A percentile compares a stretch with the other conserved stretches of the same genome.
These are phyloP conservation scores for Drosophila leontia DNA, from an alignment of 1,140 invertebrate species.

Conservation along the genomic window DNA sequence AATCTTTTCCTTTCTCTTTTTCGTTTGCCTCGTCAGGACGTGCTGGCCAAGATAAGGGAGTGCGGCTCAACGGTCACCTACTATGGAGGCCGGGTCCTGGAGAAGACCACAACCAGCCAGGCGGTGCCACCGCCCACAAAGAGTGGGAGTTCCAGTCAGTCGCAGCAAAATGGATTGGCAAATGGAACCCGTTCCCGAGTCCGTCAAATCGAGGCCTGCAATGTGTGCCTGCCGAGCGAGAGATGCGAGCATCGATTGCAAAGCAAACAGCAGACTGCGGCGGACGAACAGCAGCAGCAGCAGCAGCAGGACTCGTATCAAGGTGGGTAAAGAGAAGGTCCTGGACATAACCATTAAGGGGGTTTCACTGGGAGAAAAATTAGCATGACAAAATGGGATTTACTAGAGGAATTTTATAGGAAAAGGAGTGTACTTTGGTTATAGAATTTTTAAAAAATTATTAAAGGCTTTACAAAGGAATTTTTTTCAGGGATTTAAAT, in stretches of 20 bases:
- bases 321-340: slow-evolving; percentile 37
- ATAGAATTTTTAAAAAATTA: not conserved
- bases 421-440: not conserved
- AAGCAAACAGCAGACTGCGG: slow-evolving; percentile 27
- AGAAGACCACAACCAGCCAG: slow-evolving; percentile 86
- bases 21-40: slow-evolving; percentile 86
- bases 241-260: slow-evolving; percentile 55
- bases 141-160: slow-evolving; percentile 18
- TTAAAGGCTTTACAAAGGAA: no score
- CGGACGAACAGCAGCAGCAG: slow-evolving; percentile 20
- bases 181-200: slow-evolving; percentile 62
- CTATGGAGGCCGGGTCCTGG: slow-evolving; percentile 92
- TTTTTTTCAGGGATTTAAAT: not conserved
- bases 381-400: not conserved
- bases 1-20: slow-evolving; percentile 15
- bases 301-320: slow-evolving; percentile 66
- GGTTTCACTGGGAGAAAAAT: not conserved
- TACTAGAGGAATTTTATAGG: not conserved
- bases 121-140: slow-evolving; percentile 20
- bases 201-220: slow-evolving; percentile 74
- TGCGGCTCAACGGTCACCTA: slow-evolving; percentile 94
- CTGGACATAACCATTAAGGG: not conserved
- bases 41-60: slow-evolving; percentile 93
- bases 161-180: slow-evolving; percentile 17
- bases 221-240: slow-evolving; percentile 55